Conservation (phyloP, 1,140 invertebrate species). For the Macrobrachium nipponense region DNA sequence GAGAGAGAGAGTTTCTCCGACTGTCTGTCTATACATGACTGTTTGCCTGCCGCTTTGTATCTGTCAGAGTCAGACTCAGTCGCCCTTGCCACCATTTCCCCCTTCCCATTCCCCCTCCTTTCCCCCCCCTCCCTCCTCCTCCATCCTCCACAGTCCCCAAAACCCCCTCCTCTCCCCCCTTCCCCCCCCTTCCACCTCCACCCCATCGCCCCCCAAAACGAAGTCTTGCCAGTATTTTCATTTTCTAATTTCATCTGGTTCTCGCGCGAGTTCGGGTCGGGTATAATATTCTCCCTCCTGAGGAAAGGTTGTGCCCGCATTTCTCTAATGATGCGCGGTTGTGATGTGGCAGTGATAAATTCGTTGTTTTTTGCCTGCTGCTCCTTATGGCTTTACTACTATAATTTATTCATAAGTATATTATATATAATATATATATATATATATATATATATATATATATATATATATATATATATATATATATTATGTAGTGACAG, state of each 20-base stretch:
- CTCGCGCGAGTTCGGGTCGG: background rate
- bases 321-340: no score
- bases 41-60: slow-evolving; percentile 53
- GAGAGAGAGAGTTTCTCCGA: slow-evolving; percentile 36
- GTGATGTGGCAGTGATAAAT: no score
- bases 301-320: no score
- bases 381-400: no score
- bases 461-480: background rate
- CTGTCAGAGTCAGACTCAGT: slow-evolving; percentile 30
- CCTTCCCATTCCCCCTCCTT: background rate
- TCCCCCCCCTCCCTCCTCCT: background rate
- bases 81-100: background rate
- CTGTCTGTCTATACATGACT: slow-evolving; percentile 58
- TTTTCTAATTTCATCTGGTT: background rate
- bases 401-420: background rate
- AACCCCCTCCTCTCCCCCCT: slow-evolving; percentile 7
- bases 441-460: slow-evolving; percentile 3
- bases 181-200: background rate
- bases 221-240: background rate
- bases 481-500: no score
- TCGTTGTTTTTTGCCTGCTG: no score
- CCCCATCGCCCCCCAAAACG: background rate
- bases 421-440: slow-evolving; percentile 2
- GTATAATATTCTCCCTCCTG: no score
- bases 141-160: background rate